These are phyloP conservation scores for Mactra quadrangularis DNA, from an alignment of 1,140 invertebrate species.

Conservation along the genomic window DNA sequence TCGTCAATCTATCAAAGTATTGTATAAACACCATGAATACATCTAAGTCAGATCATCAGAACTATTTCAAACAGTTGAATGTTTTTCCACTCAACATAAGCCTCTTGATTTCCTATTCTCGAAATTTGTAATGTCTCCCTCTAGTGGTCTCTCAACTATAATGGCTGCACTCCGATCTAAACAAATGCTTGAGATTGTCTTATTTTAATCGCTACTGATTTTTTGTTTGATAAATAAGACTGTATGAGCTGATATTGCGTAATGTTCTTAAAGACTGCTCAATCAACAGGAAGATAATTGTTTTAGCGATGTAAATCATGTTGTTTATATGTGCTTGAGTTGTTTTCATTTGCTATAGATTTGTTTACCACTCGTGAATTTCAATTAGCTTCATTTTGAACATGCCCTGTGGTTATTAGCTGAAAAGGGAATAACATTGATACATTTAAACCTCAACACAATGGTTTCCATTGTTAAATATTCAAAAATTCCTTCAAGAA, in stretches of 20 bases:
- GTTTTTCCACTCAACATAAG: constrained; percentile 23
- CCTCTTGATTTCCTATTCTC: constrained; percentile 37
- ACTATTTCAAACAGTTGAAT: constrained; percentile 51
- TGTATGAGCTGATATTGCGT: constrained; percentile 54
- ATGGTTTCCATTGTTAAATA: no score
- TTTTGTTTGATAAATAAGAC: constrained; percentile 36
- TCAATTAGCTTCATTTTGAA: neutral
- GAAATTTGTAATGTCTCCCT: constrained; percentile 32
- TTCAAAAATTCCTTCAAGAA: no score
- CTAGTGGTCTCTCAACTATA: constrained; percentile 42
- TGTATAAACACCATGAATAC: constrained; percentile 34
- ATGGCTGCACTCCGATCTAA: constrained; percentile 42
- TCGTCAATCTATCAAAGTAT: constrained; percentile 27
- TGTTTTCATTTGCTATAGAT: constrained; percentile 44
- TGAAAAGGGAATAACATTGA: no score
- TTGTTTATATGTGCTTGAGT: constrained; percentile 45
- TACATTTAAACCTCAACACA: no score
- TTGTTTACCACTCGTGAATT: constrained; percentile 22
- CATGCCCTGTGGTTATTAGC: no score
- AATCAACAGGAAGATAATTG: constrained; percentile 42
- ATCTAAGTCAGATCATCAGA: constrained; percentile 29
- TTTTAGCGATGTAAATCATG: constrained; percentile 51
- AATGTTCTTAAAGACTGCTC: constrained; percentile 47
- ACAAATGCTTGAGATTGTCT: constrained; percentile 54
- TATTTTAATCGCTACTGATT: constrained; percentile 41